Conservation (phyloP, 2,797 vertebrate genomes). For the Galagoides demidoff region DNA sequence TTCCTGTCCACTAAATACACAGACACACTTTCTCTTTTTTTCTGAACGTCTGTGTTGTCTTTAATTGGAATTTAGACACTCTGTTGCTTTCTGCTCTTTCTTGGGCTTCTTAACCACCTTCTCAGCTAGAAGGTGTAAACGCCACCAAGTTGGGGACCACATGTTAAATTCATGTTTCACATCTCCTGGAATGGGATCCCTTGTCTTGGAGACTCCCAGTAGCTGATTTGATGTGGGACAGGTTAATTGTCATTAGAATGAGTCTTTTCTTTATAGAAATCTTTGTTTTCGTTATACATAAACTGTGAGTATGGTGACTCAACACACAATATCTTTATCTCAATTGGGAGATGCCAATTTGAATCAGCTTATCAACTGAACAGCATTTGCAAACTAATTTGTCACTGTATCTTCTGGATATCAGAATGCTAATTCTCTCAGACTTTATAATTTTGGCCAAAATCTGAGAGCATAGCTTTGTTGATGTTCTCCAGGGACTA, state of each 20-base stretch:
- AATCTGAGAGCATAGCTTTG: conserved; percentile 65
- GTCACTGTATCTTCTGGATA: conserved; percentile 66
- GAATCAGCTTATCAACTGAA: conserved; percentile 32
- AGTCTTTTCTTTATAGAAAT: not conserved
- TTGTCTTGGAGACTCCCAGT: not conserved
- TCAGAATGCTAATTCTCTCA: conserved; percentile 60
- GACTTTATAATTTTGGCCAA: conserved; percentile 75
- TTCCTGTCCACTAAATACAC: not conserved
- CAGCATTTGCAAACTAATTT: conserved; percentile 53
- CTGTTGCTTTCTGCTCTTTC: not conserved
- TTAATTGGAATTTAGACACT: not conserved
- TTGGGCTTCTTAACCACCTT: not conserved
- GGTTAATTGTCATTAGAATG: not conserved
- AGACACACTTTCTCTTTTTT: not conserved
- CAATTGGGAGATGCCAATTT: not conserved
- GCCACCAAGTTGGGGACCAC: not conserved
- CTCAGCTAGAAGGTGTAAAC: not conserved
- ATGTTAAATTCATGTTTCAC: not conserved
- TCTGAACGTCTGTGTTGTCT: not conserved
- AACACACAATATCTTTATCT: not conserved
- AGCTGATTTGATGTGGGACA: not conserved
- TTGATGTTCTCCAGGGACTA: conserved; percentile 76
- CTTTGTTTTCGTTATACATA: not conserved
- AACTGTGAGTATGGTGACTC: not conserved
- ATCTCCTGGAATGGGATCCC: not conserved